Conservation (phyloP, 2,888 invertebrate genomes). For the Exephanes ischioxanthus region DNA sequence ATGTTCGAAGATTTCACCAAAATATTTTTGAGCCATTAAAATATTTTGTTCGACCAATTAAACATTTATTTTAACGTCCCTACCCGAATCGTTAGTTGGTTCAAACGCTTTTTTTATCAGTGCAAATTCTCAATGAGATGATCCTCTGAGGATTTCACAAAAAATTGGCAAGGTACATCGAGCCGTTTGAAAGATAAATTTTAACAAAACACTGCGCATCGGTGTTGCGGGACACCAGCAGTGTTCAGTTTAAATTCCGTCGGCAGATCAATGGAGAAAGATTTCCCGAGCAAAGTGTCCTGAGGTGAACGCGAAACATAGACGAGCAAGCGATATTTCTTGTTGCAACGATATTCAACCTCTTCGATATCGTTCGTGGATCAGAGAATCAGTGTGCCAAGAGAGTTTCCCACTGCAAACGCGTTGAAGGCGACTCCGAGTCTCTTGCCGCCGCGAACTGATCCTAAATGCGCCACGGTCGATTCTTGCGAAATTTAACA, state of each 20-base stretch:
- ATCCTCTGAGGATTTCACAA: not conserved
- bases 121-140: not conserved
- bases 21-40: no score
- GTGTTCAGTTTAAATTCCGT: conserved; percentile 15
- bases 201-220: no score
- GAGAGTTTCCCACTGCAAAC: not conserved
- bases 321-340: conserved; percentile 38
- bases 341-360: conserved; percentile 26
- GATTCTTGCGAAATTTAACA: conserved; percentile 42
- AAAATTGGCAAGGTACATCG: not conserved
- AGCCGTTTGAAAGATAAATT: no score
- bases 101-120: no score
- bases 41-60: no score
- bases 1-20: no score
- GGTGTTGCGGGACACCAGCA: no score
- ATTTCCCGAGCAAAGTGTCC: conserved; percentile 32
- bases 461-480: conserved; percentile 25
- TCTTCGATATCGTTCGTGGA: conserved; percentile 43
- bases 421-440: conserved; percentile 5
- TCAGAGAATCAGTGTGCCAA: conserved; percentile 48
- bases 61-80: no score
- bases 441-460: not conserved
- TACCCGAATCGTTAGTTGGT: no score
- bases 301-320: conserved; percentile 12
- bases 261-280: conserved; percentile 25